Conservation (phyloP, 2,888 invertebrate species). For the Rosalia funebris region DNA sequence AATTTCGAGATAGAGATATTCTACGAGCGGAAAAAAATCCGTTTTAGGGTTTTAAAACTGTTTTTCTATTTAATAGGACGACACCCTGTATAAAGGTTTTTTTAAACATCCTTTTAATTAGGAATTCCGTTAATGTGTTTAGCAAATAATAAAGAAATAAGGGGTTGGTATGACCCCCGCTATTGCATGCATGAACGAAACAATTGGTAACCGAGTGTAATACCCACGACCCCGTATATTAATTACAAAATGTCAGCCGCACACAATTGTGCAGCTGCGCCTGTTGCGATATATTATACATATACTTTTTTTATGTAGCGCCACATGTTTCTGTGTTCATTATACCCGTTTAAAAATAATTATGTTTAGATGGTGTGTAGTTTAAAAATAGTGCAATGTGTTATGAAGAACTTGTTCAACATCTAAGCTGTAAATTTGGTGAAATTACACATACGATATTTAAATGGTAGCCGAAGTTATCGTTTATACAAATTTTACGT, state of each 20-base stretch:
- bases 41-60: no score
- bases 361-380: conserved; percentile 8
- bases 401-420: no score
- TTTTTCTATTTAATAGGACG: no score
- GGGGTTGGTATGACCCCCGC: no score
- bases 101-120: no score
- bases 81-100: no score
- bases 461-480: background rate
- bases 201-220: no score
- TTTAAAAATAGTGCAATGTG: conserved; percentile 14
- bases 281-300: conserved; percentile 15
- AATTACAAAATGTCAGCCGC: conserved; percentile 13
- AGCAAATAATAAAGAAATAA: no score
- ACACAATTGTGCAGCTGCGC: conserved; percentile 17
- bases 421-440: background rate
- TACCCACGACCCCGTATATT: conserved; percentile 2
- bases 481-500: background rate
- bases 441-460: background rate
- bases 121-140: no score
- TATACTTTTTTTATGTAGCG: conserved; percentile 12
- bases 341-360: conserved; percentile 9
- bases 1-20: no score
- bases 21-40: no score
- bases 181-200: no score
- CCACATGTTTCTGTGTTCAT: conserved; percentile 22